Percentiles rank a stretch among this genome's conserved stretches.
These are phyloP conservation scores for Bothrops alternatus DNA, from an alignment of 2,797 vertebrate species.

Conservation along the genomic window DNA sequence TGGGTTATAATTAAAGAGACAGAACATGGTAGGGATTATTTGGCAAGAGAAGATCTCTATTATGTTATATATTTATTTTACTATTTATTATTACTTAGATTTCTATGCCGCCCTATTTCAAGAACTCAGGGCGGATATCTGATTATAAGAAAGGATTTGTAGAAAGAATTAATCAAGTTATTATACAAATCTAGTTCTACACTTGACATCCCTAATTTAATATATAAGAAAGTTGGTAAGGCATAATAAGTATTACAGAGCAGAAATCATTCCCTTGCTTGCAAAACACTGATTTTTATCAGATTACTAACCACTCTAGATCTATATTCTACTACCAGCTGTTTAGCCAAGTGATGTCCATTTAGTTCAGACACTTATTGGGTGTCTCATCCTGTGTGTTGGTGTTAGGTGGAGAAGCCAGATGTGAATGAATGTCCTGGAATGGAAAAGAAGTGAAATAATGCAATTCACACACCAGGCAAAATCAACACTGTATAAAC, in stretches of 20 bases:
- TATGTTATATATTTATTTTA: background rate
- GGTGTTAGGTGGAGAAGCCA: background rate
- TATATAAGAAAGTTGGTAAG: background rate
- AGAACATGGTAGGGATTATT: background rate
- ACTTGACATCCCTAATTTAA: background rate
- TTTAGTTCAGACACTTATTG: background rate
- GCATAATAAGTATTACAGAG: background rate
- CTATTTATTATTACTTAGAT: no score
- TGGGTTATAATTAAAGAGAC: background rate
- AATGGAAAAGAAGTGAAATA: background rate
- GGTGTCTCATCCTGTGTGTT: background rate
- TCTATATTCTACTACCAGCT: background rate
- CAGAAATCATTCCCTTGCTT: background rate
- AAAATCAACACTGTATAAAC: background rate
- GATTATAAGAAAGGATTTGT: background rate
- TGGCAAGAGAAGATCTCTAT: background rate
- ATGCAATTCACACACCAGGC: background rate
- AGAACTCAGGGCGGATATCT: no score
- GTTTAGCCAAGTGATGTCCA: background rate
- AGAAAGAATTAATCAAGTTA: background rate
- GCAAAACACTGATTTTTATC: background rate
- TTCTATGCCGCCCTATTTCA: no score
- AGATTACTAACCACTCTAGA: background rate
- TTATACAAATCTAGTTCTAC: background rate
- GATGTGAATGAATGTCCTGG: background rate